phyloP scores from a whole-genome alignment of 2,797 vertebrate species.

The Gymnothorax javanicus region DNA sequence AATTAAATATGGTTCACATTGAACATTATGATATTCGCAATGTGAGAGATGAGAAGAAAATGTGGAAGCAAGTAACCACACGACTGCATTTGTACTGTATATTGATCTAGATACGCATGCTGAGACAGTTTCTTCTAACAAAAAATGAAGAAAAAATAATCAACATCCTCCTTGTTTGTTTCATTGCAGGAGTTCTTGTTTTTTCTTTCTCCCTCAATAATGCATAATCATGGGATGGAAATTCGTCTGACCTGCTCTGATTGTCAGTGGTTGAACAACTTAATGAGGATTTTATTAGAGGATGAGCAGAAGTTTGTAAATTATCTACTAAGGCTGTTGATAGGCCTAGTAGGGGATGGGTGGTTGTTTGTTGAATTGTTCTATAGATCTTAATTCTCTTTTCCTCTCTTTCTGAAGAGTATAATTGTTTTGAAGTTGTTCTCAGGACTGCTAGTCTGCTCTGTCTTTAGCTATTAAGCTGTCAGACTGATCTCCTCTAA shows the following conservation, averaged over 20 bases:
- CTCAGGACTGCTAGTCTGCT: neutral
- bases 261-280: constrained; percentile 1
- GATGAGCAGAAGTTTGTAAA: neutral
- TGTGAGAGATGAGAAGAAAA: no score
- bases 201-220: neutral
- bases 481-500: neutral
- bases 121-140: no score
- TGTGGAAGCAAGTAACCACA: no score
- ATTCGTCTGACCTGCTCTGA: neutral
- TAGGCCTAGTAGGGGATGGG: neutral
- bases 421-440: neutral
- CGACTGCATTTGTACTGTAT: no score
- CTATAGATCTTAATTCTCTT: neutral
- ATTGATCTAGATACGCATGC: no score
- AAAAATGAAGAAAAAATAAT: neutral
- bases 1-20: no score
- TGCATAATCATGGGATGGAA: neutral
- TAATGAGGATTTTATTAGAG: neutral
- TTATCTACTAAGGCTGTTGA: neutral
- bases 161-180: neutral
- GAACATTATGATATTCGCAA: no score
- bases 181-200: neutral
- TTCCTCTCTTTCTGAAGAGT: neutral
- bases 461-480: constrained; percentile 2
- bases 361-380: neutral